Evolutionary conservation across 2,113 vertebrate species (phyloP).

Genomic region (Sakesphorus luctuosus): DNA sequence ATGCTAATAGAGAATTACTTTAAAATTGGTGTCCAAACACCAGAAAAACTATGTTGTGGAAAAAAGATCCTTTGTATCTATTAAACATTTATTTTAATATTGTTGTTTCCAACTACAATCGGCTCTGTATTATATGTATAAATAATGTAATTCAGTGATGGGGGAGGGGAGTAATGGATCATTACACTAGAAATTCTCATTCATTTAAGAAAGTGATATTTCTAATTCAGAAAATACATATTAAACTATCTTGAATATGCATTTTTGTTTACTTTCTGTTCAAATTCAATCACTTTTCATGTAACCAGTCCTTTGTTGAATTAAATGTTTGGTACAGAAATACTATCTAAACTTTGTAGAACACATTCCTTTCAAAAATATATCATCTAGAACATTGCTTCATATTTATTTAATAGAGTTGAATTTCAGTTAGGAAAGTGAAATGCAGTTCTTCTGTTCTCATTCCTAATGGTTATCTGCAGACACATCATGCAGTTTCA

Average conservation of each 20-base stretch:
- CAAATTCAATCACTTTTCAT: conserved; percentile 64
- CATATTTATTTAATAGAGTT: background rate
- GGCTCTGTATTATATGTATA: conserved; percentile 88
- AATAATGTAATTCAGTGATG: conserved; percentile 76
- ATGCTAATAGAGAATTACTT: conserved; percentile 86
- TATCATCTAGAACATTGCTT: background rate
- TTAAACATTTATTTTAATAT: conserved; percentile 95
- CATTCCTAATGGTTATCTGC: background rate
- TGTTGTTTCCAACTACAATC: conserved; percentile 86
- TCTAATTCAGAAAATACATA: conserved; percentile 93
- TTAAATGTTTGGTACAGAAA: conserved; percentile 70
- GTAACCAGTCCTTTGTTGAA: conserved; percentile 62
- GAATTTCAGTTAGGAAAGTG: background rate
- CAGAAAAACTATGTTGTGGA: conserved; percentile 80
- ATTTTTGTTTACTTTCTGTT: conserved; percentile 75
- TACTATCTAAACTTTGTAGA: conserved; percentile 20
- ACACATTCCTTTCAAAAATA: conserved; percentile 37
- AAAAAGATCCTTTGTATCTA: conserved; percentile 87
- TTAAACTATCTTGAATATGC: conserved; percentile 91
- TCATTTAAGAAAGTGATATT: conserved; percentile 87
- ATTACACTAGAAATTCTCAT: conserved; percentile 85
- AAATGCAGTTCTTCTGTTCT: background rate
- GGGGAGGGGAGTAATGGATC: conserved; percentile 78
- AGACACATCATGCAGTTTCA: background rate
- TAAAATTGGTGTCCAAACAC: conserved; percentile 80